Percentiles rank a stretch among this genome's conserved stretches.
These are phyloP conservation scores for Zosterops pallidus DNA, from an alignment of 2,113 vertebrate species.

Conservation along the genomic window DNA sequence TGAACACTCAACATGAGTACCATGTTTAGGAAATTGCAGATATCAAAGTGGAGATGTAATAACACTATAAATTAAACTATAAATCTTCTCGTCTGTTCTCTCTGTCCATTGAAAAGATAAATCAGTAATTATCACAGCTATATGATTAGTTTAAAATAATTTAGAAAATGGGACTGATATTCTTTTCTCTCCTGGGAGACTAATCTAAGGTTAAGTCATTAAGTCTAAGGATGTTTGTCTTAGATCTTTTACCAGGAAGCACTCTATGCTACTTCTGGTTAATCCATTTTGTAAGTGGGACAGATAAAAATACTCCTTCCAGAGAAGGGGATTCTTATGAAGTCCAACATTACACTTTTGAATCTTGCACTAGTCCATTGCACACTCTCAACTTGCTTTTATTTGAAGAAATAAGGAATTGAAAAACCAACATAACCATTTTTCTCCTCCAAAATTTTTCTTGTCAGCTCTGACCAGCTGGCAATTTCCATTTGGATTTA, in stretches of 20 bases:
- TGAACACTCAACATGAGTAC: not conserved
- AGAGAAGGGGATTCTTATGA: not conserved
- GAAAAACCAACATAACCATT: not conserved
- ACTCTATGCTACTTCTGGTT: constrained; percentile 7
- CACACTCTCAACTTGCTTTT: not conserved
- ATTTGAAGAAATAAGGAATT: constrained; percentile 16
- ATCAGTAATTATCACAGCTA: constrained; percentile 17
- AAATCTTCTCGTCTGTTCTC: constrained; percentile 1
- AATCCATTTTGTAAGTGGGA: constrained; percentile 28
- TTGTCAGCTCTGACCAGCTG: constrained; percentile 27
- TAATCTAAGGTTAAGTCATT: not conserved
- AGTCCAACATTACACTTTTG: not conserved
- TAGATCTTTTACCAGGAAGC: constrained; percentile 36
- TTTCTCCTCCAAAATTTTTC: constrained; percentile 20
- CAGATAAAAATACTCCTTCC: constrained; percentile 15
- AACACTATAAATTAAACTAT: constrained; percentile 9
- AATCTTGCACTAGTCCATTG: not conserved
- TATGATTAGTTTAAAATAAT: constrained; percentile 12
- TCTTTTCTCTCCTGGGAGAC: not conserved
- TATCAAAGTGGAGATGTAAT: constrained; percentile 30
- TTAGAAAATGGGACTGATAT: not conserved
- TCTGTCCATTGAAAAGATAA: constrained; percentile 2
- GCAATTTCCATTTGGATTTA: constrained; percentile 32
- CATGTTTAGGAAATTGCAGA: constrained; percentile 34
- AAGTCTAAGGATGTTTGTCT: constrained; percentile 23